Evolutionary conservation across 2,888 invertebrate species (phyloP), one percentile per base, ranked within the genome.

Genomic region (Ypsolopha sequella): DNA sequence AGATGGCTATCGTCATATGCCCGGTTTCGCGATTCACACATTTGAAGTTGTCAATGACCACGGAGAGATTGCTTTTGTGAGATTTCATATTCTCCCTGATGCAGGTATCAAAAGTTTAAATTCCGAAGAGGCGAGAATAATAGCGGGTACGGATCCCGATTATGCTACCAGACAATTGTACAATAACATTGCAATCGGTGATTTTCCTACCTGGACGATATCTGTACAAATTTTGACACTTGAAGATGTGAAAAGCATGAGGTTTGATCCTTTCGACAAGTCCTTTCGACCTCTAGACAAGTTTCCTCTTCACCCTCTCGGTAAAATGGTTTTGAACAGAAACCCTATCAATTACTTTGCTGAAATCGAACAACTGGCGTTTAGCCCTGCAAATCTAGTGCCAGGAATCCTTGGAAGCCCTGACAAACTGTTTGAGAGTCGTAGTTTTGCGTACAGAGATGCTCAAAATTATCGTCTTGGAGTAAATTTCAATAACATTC

Each of bases 341-440:
- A 97, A 97, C 76, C 95, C 97, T 0, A 89, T 88, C 51, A 96
- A 97, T 71, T 96, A 96, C 74, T 97, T 96, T 68, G 91, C 94
- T 11, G 96, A 97, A 77, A 93, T 97, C 41, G 97, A 97, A 73
- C 96, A 97, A 76, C 75, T 94, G 48, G 97, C 96, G 0, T 96
- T 93, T 71, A 92, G 90, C 66, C 97, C 97, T 0, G 91, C 94
- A 7, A 93, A 96, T 74, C 76, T 97, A 85, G 91, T 95, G 10
- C 95, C 96, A 4, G 97, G 97, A 47, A 94, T 98, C 58, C 94
- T 95, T 61, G 90, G 96, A 7, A 94, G 94, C 36, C 95, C 95
- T 0, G 97, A 97, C 70, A 96, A 95, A 76, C 92, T 97, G 90
- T 89, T 97, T 52, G 90, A 93, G 73, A 95, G 93, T 7, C 91